Evolutionary conservation across 1,140 invertebrate genomes (phyloP).

Genomic region (Metopolophium dirhodum): DNA sequence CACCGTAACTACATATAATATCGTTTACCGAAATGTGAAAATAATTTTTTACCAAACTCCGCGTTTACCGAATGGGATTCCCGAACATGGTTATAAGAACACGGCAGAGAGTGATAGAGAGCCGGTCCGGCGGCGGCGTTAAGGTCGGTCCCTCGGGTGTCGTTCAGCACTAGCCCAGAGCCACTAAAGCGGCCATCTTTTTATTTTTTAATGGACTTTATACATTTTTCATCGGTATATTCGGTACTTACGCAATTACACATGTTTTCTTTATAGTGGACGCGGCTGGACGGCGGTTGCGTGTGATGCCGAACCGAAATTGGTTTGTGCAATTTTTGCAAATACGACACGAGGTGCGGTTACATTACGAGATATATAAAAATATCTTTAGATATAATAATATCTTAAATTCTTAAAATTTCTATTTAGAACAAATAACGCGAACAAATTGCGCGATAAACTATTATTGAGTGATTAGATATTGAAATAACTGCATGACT

Average conservation of each 20-base stretch:
- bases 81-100: background rate
- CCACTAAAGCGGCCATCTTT: background rate
- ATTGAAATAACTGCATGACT: background rate
- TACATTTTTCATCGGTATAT: background rate
- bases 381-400: too few species aligned
- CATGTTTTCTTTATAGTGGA: background rate
- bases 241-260: background rate
- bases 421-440: background rate
- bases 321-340: background rate
- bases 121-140: background rate
- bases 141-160: constrained; percentile 22
- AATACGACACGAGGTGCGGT: background rate
- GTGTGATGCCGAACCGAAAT: background rate
- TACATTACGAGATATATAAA: too few species aligned
- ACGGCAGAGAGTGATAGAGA: background rate
- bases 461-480: background rate
- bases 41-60: background rate
- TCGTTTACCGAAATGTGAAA: background rate
- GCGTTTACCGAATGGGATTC: background rate
- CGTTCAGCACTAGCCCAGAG: background rate
- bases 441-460: background rate
- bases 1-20: background rate
- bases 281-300: background rate
- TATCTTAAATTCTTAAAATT: background rate
- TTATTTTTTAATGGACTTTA: constrained; percentile 37